These are phyloP conservation scores for Bhutanitis thaidina DNA, from an alignment of 2,888 invertebrate species.

Conservation along the genomic window DNA sequence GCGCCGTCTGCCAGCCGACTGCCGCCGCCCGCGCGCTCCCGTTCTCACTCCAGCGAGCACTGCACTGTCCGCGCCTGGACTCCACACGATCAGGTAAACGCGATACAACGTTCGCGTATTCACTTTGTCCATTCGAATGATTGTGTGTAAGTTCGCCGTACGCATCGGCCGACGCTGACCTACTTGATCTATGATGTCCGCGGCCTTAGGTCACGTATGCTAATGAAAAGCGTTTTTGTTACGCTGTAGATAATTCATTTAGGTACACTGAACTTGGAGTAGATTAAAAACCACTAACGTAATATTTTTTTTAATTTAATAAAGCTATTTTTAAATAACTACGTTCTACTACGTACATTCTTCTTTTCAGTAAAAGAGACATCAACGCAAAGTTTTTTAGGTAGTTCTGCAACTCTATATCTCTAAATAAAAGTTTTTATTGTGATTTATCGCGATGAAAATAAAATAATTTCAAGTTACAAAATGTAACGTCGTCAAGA, in stretches of 20 bases:
- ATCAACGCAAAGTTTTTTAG: neutral
- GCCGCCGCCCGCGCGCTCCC: constrained; percentile 68
- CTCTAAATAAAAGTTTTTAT: no score
- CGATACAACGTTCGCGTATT: constrained; percentile 22
- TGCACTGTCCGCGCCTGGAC: constrained; percentile 51
- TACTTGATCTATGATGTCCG: constrained; percentile 4
- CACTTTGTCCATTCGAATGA: constrained; percentile 6
- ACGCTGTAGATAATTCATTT: neutral
- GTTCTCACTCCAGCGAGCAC: constrained; percentile 38
- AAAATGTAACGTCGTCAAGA: no score
- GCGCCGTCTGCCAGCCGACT: constrained; percentile 70
- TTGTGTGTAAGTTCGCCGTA: neutral
- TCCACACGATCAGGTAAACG: constrained; percentile 22
- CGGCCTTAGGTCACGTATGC: neutral
- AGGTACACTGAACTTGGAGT: neutral
- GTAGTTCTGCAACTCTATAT: no score
- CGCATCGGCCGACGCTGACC: constrained; percentile 3
- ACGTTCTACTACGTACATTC: no score
- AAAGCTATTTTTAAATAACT: no score
- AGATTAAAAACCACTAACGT: neutral
- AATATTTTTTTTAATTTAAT: no score
- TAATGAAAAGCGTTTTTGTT: constrained; percentile 3
- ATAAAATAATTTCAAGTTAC: no score
- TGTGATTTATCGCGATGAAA: no score
- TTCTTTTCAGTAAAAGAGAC: neutral